Evolutionary conservation across 2,888 invertebrate genomes (phyloP).

Genomic region (Hypsopygia costalis): DNA sequence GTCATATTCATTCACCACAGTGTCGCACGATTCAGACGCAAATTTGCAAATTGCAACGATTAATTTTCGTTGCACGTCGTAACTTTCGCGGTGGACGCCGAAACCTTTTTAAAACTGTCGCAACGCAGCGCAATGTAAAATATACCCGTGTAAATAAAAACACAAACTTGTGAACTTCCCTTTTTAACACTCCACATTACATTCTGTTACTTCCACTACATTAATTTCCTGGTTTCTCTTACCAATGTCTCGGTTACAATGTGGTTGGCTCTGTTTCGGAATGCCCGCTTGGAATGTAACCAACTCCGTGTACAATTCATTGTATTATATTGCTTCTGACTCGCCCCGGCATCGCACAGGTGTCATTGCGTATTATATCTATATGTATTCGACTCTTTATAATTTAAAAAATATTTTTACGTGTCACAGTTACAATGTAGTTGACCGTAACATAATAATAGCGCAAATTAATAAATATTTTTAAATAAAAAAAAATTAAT

Average conservation of each 20-base stretch:
- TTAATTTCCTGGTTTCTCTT: slow-evolving; percentile 4
- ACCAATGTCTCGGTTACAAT: slow-evolving; percentile 1
- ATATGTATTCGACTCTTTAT: no score
- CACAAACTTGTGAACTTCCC: neutral
- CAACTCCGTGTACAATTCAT: neutral
- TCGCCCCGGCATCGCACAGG: no score
- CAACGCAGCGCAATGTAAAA: slow-evolving; percentile 16
- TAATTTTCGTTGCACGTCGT: slow-evolving; percentile 38
- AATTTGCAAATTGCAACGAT: slow-evolving; percentile 57
- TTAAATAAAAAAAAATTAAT: no score
- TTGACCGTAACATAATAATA: no score
- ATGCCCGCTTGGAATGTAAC: slow-evolving; percentile 3
- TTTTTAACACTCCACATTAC: slow-evolving; percentile 29
- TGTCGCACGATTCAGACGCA: slow-evolving; percentile 35
- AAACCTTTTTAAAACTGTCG: slow-evolving; percentile 36
- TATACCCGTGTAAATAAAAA: slow-evolving; percentile 4
- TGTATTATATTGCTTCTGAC: no score
- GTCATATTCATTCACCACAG: slow-evolving; percentile 21
- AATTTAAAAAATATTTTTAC: no score
- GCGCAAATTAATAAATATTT: no score
- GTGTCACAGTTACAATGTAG: no score
- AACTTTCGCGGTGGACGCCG: slow-evolving; percentile 25
- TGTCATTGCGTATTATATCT: no score
- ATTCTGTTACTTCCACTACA: slow-evolving; percentile 5
- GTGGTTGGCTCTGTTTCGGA: neutral